These are phyloP conservation scores for Lepisosteus osseus DNA, from an alignment of 2,113 vertebrate species.

Conservation along the genomic window DNA sequence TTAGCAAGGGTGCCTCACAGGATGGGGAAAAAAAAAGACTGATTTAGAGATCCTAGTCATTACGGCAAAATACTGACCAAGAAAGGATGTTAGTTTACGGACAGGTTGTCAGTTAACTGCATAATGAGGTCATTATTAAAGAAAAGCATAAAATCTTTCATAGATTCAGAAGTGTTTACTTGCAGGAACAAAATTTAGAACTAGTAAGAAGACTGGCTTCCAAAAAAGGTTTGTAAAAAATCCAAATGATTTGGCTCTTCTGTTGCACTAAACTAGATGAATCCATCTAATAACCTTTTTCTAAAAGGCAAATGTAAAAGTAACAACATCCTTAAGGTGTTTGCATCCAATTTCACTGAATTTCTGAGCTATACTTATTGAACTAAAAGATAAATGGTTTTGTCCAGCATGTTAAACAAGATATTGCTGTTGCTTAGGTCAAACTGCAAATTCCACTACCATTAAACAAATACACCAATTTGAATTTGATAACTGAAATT, in stretches of 20 bases:
- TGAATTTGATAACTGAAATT: not conserved
- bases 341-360: too few relatives aligned
- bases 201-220: slow-evolving; percentile 15
- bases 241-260: too few relatives aligned
- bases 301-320: too few relatives aligned
- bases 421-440: too few relatives aligned
- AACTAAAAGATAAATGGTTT: too few relatives aligned
- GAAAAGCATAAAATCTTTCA: slow-evolving; percentile 8
- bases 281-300: too few relatives aligned
- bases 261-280: too few relatives aligned
- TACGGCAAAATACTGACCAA: slow-evolving; percentile 26
- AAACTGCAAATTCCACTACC: too few relatives aligned
- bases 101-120: slow-evolving; percentile 10
- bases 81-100: slow-evolving; percentile 23
- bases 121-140: slow-evolving; percentile 2
- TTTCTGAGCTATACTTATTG: too few relatives aligned
- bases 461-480: not conserved
- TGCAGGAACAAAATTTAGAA: slow-evolving; percentile 13
- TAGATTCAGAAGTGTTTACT: slow-evolving; percentile 11
- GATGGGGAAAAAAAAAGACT: slow-evolving; percentile 30
- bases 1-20: not conserved
- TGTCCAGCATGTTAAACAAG: too few relatives aligned
- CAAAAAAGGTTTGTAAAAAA: not conserved
- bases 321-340: too few relatives aligned
- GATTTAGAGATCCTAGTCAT: slow-evolving; percentile 31